Percentiles rank a stretch among this genome's conserved stretches.
phyloP scores from a whole-genome alignment of 2,888 invertebrate species.

The Macroteleia sp. region DNA sequence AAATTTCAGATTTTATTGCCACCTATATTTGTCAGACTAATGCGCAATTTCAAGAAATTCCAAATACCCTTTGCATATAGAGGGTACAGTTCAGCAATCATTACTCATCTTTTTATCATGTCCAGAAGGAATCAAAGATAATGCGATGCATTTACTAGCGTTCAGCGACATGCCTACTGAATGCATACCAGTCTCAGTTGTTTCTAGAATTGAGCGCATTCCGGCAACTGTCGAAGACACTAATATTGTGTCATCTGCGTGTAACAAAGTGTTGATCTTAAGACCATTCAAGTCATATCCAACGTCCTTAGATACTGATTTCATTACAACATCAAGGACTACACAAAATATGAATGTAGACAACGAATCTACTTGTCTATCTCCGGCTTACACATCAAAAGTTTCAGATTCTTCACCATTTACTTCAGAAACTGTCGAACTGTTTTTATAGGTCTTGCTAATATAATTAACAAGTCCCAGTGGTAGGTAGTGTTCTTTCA shows the following conservation, averaged over 20 bases:
- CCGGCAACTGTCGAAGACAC: slow-evolving; percentile 73
- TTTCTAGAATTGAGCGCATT: too few species aligned
- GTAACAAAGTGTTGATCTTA: slow-evolving; percentile 42
- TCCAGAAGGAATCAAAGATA: too few species aligned
- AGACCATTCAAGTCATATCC: neutral
- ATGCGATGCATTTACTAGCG: too few species aligned
- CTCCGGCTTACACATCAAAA: slow-evolving; percentile 6
- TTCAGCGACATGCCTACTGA: too few species aligned
- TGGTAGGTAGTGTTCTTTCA: slow-evolving; percentile 77
- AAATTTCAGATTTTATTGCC: too few species aligned
- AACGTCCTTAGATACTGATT: neutral
- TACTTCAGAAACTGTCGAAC: slow-evolving; percentile 63
- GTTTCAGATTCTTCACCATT: neutral
- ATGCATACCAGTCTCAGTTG: too few species aligned
- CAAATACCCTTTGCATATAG: too few species aligned
- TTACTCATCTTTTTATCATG: too few species aligned
- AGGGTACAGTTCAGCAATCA: too few species aligned
- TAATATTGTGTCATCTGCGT: slow-evolving; percentile 79
- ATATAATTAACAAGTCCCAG: slow-evolving; percentile 61
- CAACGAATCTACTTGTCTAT: slow-evolving; percentile 27
- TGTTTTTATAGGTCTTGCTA: too few species aligned
- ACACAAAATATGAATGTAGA: slow-evolving; percentile 28
- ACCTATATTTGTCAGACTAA: too few species aligned
- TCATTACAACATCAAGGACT: neutral
- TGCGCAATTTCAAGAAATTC: too few species aligned